Evolutionary conservation across 2,797 vertebrate genomes (phyloP).

Genomic region (Macropus fuliginosus): DNA sequence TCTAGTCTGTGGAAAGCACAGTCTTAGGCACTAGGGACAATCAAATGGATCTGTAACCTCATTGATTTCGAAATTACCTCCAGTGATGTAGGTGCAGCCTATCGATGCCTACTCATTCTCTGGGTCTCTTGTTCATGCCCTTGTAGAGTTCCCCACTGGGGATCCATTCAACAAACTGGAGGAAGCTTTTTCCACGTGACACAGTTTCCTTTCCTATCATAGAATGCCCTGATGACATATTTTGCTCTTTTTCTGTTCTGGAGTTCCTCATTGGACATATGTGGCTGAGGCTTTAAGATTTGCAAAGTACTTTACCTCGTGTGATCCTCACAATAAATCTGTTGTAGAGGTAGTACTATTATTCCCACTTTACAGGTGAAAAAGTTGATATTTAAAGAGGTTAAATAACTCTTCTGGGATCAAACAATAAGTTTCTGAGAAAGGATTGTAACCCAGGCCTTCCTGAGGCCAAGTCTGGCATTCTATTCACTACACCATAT

Average conservation of each 20-base stretch:
- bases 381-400: not conserved
- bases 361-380: not conserved
- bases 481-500: not conserved
- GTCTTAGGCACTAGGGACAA: not conserved
- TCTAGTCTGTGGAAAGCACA: not conserved
- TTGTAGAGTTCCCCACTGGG: not conserved
- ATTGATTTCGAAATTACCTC: not conserved
- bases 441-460: not conserved
- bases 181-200: not conserved
- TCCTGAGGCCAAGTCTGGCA: not conserved
- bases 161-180: not conserved
- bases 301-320: conserved; percentile 1
- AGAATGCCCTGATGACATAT: not conserved
- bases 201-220: not conserved
- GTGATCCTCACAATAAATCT: not conserved
- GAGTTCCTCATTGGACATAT: not conserved
- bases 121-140: not conserved
- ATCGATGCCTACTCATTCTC: not conserved
- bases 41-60: not conserved
- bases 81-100: not conserved
- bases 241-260: not conserved
- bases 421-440: not conserved
- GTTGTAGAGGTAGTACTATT: not conserved
- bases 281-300: not conserved
- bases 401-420: not conserved